A percentile compares a stretch with the other conserved stretches of the same genome.
Conservation (phyloP, 1,140 invertebrate genomes). For the Conus ventricosus region DNA sequence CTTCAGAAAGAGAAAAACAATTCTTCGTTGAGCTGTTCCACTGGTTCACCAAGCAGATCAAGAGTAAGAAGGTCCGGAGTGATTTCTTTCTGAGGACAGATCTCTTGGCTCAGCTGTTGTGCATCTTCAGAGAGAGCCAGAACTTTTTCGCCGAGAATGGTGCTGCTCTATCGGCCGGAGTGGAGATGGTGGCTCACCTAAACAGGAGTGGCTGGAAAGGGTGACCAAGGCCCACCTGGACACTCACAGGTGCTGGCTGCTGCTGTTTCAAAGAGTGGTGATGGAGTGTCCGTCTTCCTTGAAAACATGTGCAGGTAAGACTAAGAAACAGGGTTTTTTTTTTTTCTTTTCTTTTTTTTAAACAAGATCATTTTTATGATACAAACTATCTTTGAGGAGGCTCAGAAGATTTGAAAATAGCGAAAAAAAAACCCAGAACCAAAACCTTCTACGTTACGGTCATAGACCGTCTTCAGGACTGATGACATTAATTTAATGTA, state of each 20-base stretch:
- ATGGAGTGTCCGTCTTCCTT: neutral
- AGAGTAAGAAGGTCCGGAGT: neutral
- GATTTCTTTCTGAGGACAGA: neutral
- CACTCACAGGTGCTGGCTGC: slow-evolving; percentile 7
- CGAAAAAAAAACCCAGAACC: too few relatives aligned
- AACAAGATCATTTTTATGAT: too few relatives aligned
- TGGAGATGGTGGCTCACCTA: neutral
- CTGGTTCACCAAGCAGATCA: neutral
- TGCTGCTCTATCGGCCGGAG: neutral
- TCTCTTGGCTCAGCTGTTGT: neutral
- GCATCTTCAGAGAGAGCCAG: neutral
- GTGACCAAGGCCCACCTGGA: slow-evolving; percentile 22
- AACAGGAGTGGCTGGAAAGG: neutral
- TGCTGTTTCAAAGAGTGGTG: slow-evolving; percentile 18
- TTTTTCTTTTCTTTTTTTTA: too few relatives aligned
- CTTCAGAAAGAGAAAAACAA: neutral
- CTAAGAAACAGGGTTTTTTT: too few relatives aligned
- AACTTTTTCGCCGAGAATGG: neutral
- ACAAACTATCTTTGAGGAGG: too few relatives aligned
- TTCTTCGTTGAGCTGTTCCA: neutral
- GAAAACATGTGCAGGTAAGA: neutral
- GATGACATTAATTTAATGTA: too few relatives aligned
- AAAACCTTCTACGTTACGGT: too few relatives aligned
- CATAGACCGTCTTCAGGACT: too few relatives aligned
- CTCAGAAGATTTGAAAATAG: too few relatives aligned